Percentiles rank a stretch among this genome's conserved stretches.
Evolutionary conservation across 1,140 invertebrate species (phyloP).

Genomic region (Samia ricini): DNA sequence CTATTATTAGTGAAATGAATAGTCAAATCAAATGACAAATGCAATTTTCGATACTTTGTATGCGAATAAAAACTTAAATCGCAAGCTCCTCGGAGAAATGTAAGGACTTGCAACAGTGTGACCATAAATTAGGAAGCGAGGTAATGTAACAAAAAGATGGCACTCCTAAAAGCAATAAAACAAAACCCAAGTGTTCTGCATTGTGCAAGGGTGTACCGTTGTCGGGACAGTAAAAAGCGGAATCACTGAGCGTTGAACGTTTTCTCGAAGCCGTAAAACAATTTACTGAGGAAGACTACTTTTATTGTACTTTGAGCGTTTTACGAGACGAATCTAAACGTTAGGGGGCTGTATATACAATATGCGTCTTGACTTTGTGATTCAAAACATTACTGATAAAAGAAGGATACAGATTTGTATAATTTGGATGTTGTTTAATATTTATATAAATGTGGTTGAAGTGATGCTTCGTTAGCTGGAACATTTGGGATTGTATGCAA

Average conservation of each 20-base stretch:
- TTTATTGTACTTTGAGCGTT: slow-evolving; percentile 1
- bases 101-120: background rate
- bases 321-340: background rate
- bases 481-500: no score
- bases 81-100: background rate
- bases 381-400: no score
- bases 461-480: no score
- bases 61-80: background rate
- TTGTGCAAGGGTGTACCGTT: slow-evolving; percentile 2
- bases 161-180: slow-evolving; percentile 8
- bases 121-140: background rate
- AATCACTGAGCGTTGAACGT: background rate
- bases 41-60: background rate
- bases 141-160: slow-evolving; percentile 1
- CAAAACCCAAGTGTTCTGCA: background rate
- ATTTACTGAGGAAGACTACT: slow-evolving; percentile 30
- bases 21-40: no score
- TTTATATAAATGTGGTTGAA: no score
- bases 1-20: no score
- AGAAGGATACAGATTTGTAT: no score
- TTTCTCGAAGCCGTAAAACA: slow-evolving; percentile 34
- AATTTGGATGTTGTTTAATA: no score
- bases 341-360: background rate
- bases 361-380: background rate
- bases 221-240: slow-evolving; percentile 5